Base-by-base conservation (phyloP, 2,888 invertebrate genomes). In the Archips xylosteana region DNA sequence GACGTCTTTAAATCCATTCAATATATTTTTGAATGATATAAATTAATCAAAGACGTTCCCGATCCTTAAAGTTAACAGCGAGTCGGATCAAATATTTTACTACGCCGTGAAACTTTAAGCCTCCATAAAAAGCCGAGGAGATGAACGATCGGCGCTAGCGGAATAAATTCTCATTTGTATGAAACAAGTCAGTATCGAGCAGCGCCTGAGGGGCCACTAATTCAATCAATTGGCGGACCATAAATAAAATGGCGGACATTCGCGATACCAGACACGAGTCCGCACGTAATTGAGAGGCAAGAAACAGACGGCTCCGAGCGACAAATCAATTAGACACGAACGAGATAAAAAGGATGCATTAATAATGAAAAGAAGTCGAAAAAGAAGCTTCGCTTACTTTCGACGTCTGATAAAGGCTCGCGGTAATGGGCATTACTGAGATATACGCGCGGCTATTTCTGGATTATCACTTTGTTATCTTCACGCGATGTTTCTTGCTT, bases 221-320 rank as follows among this genome's bases (percentile, higher is more conserved):
- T 92, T 93, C 93, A 94, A 94, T 94, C 93, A 92, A 92, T 93
- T 89, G 89, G 84, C 85, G 82, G 87, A 84, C 89, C 91, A 92
- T 93, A 94, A 93, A 94, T 93, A 92, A 91, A 88, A 81, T 80
- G 83, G 85, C 83, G 83, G 91, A 89, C 91, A 88, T 84, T 86
- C 83, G 89, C 91, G 90, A 92, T 92, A 91, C 88, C 81, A 84
- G 82, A 85, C 87, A 83, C 82, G 81, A 83, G 78, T 84, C 85
- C 83, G 82, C 86, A 85, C 89, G 90, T 92, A 94, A 93, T 92
- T 92, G 92, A 92, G 92, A 90, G 91, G 88, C 89, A 89, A 83
- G 86, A 86, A 86, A 87, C 85, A 80, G 86, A 86, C 86, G 85
- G 87, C 87, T 89, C 81, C 84, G 85, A 91, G 88, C 90, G 90